Percentiles rank a stretch among this genome's conserved stretches.
Conservation (phyloP, 2,797 vertebrate species). For the Dermochelys coriacea region DNA sequence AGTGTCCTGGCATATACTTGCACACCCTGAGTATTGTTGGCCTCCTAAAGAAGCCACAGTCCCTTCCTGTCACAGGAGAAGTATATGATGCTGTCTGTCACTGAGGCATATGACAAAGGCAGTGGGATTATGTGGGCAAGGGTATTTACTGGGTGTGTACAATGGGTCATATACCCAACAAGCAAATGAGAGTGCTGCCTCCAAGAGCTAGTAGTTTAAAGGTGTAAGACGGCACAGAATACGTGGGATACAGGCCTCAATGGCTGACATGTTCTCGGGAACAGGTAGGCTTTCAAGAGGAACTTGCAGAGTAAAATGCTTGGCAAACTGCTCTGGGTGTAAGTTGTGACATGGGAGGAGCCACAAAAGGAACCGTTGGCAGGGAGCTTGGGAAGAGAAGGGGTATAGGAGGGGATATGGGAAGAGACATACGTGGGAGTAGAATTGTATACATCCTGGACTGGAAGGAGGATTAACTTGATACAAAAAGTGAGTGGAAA, state of each 20-base stretch:
- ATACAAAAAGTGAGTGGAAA: background rate
- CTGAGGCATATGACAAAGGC: background rate
- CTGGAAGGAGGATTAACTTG: background rate
- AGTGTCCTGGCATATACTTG: background rate
- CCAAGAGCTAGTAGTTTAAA: background rate
- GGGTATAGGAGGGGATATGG: rapidly evolving
- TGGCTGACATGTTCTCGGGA: background rate
- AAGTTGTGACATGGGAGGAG: rapidly evolving
- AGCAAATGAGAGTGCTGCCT: background rate
- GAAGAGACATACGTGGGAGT: background rate
- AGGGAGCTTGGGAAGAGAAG: background rate
- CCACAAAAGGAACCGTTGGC: background rate
- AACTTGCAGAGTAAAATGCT: background rate
- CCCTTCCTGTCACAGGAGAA: background rate
- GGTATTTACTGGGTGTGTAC: background rate
- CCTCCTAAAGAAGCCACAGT: background rate
- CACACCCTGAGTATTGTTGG: background rate
- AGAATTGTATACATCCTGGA: background rate
- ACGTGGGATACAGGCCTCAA: background rate
- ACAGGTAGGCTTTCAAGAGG: background rate
- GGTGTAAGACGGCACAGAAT: background rate
- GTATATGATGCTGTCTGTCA: background rate
- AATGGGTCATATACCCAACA: background rate
- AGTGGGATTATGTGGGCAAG: no score
- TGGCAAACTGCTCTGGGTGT: background rate